phyloP scores from a whole-genome alignment of 2,113 vertebrate species.

The Lycaon pictus region DNA sequence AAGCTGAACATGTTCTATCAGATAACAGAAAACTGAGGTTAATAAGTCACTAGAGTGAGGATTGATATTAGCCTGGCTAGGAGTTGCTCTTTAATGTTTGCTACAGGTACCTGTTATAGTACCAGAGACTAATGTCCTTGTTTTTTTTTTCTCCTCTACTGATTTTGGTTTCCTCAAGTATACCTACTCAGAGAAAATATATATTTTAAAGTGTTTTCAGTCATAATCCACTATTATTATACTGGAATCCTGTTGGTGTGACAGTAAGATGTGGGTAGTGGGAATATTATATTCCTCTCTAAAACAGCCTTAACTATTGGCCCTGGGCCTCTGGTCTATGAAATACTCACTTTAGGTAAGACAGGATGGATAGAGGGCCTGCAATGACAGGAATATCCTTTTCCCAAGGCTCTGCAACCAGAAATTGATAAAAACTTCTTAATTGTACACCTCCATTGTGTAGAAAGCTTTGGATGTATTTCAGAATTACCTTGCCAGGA shows the following conservation, averaged over 20 bases:
- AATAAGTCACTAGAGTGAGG: neutral
- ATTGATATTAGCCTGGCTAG: neutral
- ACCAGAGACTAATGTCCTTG: neutral
- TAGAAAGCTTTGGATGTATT: neutral
- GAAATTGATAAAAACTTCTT: neutral
- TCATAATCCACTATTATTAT: neutral
- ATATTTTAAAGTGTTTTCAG: neutral
- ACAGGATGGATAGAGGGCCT: neutral
- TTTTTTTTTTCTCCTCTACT: neutral
- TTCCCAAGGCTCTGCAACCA: neutral
- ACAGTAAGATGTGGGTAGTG: neutral
- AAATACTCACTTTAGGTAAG: neutral
- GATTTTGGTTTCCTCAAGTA: neutral
- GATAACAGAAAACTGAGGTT: neutral
- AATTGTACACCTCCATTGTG: neutral
- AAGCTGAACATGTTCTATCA: neutral
- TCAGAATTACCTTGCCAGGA: neutral
- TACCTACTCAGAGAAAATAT: neutral
- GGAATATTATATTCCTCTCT: neutral
- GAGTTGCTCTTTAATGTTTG: neutral
- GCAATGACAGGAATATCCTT: neutral
- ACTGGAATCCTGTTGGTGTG: neutral
- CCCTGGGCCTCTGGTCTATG: neutral
- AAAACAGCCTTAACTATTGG: neutral
- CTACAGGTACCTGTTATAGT: neutral